Conservation (phyloP, 2,113 vertebrate genomes). For the Macrotus californicus region DNA sequence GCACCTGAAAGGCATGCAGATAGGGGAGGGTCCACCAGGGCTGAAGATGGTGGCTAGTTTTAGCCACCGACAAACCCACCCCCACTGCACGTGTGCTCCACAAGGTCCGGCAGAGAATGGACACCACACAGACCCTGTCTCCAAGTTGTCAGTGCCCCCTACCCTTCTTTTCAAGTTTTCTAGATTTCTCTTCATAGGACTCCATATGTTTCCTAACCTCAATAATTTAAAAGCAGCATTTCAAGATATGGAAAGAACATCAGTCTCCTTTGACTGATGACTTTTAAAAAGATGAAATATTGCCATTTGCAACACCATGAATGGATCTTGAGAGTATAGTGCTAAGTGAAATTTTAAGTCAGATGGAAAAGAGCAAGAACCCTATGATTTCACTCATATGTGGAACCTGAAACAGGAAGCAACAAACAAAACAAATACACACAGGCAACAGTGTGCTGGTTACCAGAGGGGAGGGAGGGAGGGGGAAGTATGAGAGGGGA, state of each 20-base stretch:
- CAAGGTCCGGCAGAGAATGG: not conserved
- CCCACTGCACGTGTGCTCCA: not conserved
- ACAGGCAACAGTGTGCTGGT: not conserved
- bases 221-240: not conserved
- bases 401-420: not conserved
- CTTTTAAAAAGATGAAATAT: not conserved
- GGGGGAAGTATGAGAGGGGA: not conserved
- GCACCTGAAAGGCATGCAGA: not conserved
- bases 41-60: not conserved
- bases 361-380: not conserved
- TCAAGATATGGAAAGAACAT: not conserved
- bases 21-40: not conserved
- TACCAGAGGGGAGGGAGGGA: not conserved
- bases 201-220: not conserved
- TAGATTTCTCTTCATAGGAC: not conserved
- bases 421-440: not conserved
- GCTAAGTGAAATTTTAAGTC: not conserved
- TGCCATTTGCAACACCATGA: not conserved
- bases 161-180: not conserved
- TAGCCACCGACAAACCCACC: not conserved
- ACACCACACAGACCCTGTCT: not conserved
- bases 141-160: not conserved
- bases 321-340: not conserved
- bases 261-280: not conserved
- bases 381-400: not conserved